Base-by-base conservation (phyloP, 1,140 invertebrate species). In the Linepithema humile region DNA sequence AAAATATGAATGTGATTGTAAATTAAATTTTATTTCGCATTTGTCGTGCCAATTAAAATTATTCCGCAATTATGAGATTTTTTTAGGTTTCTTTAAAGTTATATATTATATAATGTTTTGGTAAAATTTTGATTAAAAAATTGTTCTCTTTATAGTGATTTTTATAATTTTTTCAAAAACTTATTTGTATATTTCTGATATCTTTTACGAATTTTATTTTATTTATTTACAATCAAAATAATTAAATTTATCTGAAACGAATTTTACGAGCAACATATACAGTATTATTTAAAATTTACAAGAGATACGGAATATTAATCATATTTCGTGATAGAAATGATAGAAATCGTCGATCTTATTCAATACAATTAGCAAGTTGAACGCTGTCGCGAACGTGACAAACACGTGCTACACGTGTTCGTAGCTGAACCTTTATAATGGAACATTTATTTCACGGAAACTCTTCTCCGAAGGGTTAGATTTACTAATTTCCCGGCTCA, bases 391-490 rank as follows among this genome's bases (percentile, higher is more conserved):
- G 35, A 62, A 0, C 12, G 23, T 60, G 15, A 38, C 1, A 50
- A 20, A n/a, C 12, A 50, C 50, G 26, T 59, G 40, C 15, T 29
- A 17, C 26, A 45, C 17, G 38, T 48, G 84, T 12, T 48, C 6
- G 23, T 3, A 17, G 45, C 9, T 23, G 74, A 26, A 43, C 9
- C 0, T 38, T 57, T 59, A 38, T 65, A 53, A 77, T 50, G 43
- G 17, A 50, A 53, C 10, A 29, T 78, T 40, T 40, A 35, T 45
- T 26, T 3, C 7, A 38, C 17, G 67, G n/a, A 35, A 73, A 73
- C 59, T n/a, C n/a, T 82, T 59, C 67, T 73, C 53, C 53, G 15
- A 59, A 38, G 17, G 38, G 32, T 40, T 48, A 72, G 67, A 4
- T 29, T 53, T 6, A 38, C 32, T 59, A 82, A 87, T 75, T 40